A percentile compares a stretch with the other conserved stretches of the same genome.
Evolutionary conservation across 2,888 invertebrate genomes (phyloP).

Genomic region (Heliconius erato): DNA sequence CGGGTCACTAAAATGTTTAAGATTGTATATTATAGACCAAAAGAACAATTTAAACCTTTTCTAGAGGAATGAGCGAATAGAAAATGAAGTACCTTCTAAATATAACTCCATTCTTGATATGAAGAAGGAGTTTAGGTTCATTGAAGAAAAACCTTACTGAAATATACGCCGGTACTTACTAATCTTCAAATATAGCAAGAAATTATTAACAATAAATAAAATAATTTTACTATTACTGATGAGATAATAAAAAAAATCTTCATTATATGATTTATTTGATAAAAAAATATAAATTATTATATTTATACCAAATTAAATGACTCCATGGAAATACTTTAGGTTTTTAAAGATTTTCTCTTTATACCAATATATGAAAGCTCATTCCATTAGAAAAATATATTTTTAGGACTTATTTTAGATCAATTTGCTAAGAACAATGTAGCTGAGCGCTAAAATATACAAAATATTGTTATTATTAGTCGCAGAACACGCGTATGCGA

Average conservation of each 20-base stretch:
- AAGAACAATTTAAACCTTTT: background rate
- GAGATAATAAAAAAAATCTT: too few relatives aligned
- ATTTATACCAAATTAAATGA: too few relatives aligned
- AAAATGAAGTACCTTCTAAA: background rate
- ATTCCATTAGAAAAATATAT: slow-evolving; percentile 1
- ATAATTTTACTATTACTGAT: too few relatives aligned
- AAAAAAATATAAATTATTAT: too few relatives aligned
- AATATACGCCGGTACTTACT: too few relatives aligned
- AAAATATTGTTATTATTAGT: too few relatives aligned
- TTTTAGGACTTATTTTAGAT: too few relatives aligned
- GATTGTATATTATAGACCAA: background rate
- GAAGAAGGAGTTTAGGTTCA: background rate
- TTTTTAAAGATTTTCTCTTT: too few relatives aligned
- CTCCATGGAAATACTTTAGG: too few relatives aligned
- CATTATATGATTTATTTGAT: too few relatives aligned
- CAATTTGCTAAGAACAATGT: background rate
- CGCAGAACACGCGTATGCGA: background rate
- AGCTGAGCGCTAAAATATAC: background rate
- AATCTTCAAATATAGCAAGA: background rate
- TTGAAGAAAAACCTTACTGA: background rate
- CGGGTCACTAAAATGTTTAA: background rate
- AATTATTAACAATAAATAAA: background rate
- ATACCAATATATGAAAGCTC: background rate
- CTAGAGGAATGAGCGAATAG: background rate
- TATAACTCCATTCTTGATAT: background rate